phyloP scores from a whole-genome alignment of 2,888 invertebrate species.

The Hydrotaea diabolus region DNA sequence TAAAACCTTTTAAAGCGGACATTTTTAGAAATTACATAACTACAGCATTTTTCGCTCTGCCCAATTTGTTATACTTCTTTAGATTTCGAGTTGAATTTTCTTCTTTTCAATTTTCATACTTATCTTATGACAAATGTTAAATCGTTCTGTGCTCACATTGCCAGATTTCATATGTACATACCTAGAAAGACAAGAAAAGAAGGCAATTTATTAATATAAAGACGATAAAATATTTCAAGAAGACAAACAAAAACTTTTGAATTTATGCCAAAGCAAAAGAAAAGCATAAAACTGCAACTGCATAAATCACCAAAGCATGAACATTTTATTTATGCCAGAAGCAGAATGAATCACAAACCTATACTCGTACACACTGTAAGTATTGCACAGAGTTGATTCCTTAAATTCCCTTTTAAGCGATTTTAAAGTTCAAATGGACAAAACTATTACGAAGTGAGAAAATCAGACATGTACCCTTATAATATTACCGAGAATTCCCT shows the following conservation, averaged over 20 bases:
- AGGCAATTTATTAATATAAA: conserved; percentile 35
- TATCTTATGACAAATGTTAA: conserved; percentile 2
- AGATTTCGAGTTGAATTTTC: not conserved
- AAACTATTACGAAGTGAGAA: conserved; percentile 17
- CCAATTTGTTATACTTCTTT: too few relatives aligned
- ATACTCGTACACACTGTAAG: too few relatives aligned
- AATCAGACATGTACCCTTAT: conserved; percentile 5
- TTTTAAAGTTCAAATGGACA: not conserved
- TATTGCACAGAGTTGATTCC: conserved; percentile 24
- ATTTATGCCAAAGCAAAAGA: conserved; percentile 18
- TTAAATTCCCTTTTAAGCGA: not conserved
- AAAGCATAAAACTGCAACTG: not conserved
- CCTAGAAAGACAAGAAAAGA: conserved; percentile 52
- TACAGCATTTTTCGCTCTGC: too few relatives aligned
- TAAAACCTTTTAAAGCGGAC: too few relatives aligned
- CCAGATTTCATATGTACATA: conserved; percentile 29
- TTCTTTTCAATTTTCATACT: conserved; percentile 3
- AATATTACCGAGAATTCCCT: not conserved
- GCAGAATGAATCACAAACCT: too few relatives aligned
- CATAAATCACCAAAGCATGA: not conserved
- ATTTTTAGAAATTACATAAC: too few relatives aligned
- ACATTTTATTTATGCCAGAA: too few relatives aligned
- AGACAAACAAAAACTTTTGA: not conserved
- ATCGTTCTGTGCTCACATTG: not conserved
- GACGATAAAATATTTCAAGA: not conserved